These are phyloP conservation scores for Pantherophis guttatus DNA, from an alignment of 2,113 vertebrate species.

Conservation along the genomic window DNA sequence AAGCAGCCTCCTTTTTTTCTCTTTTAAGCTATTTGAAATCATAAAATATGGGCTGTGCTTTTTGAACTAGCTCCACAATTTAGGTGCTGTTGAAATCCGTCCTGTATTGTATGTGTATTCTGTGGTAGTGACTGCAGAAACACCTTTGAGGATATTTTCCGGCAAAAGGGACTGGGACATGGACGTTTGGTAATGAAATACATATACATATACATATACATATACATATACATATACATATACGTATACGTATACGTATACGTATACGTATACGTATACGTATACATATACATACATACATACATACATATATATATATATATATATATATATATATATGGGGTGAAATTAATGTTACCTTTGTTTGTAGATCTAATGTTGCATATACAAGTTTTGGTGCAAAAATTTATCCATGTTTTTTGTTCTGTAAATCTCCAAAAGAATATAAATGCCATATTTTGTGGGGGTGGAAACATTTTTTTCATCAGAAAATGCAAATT, in stretches of 20 bases:
- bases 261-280: too few species aligned
- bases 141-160: not conserved
- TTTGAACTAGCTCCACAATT: not conserved
- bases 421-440: not conserved
- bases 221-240: too few species aligned
- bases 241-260: too few species aligned
- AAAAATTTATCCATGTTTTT: not conserved
- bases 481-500: not conserved
- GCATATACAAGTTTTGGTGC: not conserved
- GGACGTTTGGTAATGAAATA: not conserved
- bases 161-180: not conserved
- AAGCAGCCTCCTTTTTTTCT: slow-evolving; percentile 47
- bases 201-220: too few species aligned
- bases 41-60: not conserved
- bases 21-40: not conserved
- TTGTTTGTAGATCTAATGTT: not conserved
- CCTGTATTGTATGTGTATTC: not conserved
- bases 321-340: not conserved
- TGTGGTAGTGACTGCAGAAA: not conserved
- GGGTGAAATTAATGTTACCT: not conserved
- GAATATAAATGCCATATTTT: not conserved
- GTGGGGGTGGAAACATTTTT: not conserved
- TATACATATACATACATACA: too few species aligned
- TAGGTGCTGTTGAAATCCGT: too few species aligned
- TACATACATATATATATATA: too few species aligned